These are phyloP conservation scores for Dendroctonus ponderosae DNA, from an alignment of 1,140 invertebrate genomes.

Conservation along the genomic window DNA sequence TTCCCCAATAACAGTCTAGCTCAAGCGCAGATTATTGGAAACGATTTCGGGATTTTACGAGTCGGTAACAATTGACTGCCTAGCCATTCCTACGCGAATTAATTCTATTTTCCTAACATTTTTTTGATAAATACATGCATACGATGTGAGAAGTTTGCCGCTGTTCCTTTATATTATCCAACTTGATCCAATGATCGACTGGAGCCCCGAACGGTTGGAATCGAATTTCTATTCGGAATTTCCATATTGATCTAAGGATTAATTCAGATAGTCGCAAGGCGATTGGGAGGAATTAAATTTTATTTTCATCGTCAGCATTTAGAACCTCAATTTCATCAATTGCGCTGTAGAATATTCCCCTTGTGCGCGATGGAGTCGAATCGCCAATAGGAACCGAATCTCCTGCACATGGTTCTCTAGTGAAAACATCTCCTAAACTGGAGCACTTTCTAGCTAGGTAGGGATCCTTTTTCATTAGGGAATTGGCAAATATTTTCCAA, in stretches of 20 bases:
- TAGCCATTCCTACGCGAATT: too few relatives aligned
- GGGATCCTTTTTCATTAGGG: constrained; percentile 59
- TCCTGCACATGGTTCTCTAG: constrained; percentile 35
- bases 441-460: constrained; percentile 60
- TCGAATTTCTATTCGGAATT: too few relatives aligned
- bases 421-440: constrained; percentile 2
- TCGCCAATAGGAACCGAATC: constrained; percentile 60
- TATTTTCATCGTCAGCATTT: constrained; percentile 10
- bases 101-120: too few relatives aligned
- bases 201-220: too few relatives aligned
- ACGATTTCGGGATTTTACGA: not conserved
- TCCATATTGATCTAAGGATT: too few relatives aligned
- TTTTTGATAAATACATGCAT: too few relatives aligned
- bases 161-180: too few relatives aligned
- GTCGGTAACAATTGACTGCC: too few relatives aligned
- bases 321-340: constrained; percentile 40
- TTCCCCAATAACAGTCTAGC: not conserved
- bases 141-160: too few relatives aligned
- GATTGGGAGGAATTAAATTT: not conserved
- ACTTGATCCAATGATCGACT: too few relatives aligned
- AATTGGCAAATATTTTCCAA: constrained; percentile 71
- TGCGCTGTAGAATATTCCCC: constrained; percentile 64
- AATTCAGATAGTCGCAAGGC: too few relatives aligned
- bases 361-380: constrained; percentile 49
- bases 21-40: constrained; percentile 6